These are phyloP conservation scores for Morelia viridis DNA, from an alignment of 2,797 vertebrate genomes.

Conservation along the genomic window DNA sequence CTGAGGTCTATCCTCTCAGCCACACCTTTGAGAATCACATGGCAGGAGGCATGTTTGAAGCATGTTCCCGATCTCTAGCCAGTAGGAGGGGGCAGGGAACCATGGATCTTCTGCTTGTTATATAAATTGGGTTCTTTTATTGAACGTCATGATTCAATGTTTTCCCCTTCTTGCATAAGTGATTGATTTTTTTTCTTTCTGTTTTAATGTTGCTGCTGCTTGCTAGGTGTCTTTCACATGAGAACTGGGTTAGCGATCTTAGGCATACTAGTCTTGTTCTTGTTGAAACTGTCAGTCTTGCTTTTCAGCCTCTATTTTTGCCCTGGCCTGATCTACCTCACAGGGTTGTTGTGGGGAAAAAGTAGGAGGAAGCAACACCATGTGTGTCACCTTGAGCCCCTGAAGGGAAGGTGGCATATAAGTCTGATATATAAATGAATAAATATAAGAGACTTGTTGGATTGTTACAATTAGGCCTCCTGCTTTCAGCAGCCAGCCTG, in stretches of 20 bases:
- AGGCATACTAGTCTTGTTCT: background rate
- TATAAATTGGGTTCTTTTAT: conserved; percentile 10
- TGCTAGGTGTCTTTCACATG: background rate
- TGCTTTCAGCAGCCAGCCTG: background rate
- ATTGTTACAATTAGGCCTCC: background rate
- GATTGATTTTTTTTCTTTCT: background rate
- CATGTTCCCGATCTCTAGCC: conserved; percentile 9
- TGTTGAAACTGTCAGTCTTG: background rate
- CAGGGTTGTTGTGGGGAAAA: background rate
- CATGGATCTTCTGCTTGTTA: background rate
- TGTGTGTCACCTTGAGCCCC: background rate
- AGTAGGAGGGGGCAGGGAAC: background rate
- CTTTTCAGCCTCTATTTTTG: background rate
- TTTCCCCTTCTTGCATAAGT: background rate
- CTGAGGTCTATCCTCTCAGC: background rate
- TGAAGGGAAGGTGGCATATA: background rate
- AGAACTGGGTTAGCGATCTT: background rate
- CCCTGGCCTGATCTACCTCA: background rate
- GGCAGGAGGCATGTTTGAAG: conserved; percentile 13
- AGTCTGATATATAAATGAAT: background rate
- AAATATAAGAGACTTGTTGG: background rate
- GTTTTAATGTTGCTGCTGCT: background rate
- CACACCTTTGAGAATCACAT: conserved; percentile 18
- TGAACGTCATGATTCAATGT: background rate
- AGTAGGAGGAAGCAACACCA: background rate